Conservation (phyloP, 1,140 invertebrate genomes). For the Pemphigus obesinymphae region DNA sequence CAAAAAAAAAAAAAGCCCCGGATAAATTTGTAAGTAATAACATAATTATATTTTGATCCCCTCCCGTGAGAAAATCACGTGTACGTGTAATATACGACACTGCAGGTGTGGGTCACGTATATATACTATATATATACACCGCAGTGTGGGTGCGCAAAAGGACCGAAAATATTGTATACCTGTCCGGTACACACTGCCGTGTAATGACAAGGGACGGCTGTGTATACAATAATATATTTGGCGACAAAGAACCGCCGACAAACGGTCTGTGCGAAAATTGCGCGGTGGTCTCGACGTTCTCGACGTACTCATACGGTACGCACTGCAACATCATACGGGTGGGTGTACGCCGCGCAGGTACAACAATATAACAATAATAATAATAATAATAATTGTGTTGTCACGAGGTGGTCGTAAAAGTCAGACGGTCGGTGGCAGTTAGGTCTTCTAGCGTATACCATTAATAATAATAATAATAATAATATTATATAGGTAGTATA, state of each 20-base stretch:
- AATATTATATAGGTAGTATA: background rate
- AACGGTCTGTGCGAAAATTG: slow-evolving; percentile 28
- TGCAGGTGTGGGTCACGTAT: background rate
- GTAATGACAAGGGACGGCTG: background rate
- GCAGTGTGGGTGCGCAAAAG: background rate
- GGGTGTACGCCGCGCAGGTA: background rate
- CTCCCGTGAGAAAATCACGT: too few relatives aligned
- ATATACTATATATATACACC: too few relatives aligned
- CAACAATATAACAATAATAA: background rate
- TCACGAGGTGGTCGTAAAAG: slow-evolving; percentile 29
- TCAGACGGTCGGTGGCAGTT: background rate
- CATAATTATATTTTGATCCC: too few relatives aligned
- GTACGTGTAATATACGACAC: background rate
- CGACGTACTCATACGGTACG: background rate
- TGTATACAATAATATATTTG: background rate
- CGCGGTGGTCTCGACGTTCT: background rate
- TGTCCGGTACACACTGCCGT: too few relatives aligned
- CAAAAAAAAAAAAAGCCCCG: too few relatives aligned
- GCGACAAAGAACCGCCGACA: slow-evolving; percentile 27
- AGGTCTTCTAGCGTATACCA: background rate
- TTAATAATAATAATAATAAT: background rate
- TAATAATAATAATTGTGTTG: slow-evolving; percentile 28
- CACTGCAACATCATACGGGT: too few relatives aligned
- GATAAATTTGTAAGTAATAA: too few relatives aligned
- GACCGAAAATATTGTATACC: background rate